A percentile compares a stretch with the other conserved stretches of the same genome.
Evolutionary conservation across 2,888 invertebrate genomes (phyloP).

Genomic region (Cerceris ruficornis): DNA sequence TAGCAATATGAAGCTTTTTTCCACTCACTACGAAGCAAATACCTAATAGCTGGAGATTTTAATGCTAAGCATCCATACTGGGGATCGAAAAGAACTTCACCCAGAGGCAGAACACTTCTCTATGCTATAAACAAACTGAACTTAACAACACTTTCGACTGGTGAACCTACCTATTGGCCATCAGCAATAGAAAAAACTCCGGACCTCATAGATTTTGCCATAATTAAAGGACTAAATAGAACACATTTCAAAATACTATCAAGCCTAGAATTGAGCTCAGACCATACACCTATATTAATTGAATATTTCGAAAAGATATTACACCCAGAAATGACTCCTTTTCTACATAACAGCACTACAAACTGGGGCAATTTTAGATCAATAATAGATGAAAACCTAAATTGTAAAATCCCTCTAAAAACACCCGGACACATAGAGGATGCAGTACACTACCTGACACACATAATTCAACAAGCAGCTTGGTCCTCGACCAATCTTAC

Average conservation of each 20-base stretch:
- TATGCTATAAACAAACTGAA: not conserved
- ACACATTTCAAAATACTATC: not conserved
- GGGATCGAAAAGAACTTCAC: slow-evolving; percentile 54
- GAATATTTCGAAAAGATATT: not conserved
- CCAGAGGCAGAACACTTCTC: slow-evolving; percentile 30
- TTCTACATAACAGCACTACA: not conserved
- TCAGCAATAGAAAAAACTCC: not conserved
- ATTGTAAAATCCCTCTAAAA: not conserved
- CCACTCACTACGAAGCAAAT: slow-evolving; percentile 46
- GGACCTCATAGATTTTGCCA: slow-evolving; percentile 11
- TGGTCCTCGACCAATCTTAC: not conserved
- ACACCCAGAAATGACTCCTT: not conserved
- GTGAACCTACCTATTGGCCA: slow-evolving; percentile 2
- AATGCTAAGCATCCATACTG: slow-evolving; percentile 54
- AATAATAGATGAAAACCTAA: not conserved
- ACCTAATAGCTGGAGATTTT: slow-evolving; percentile 46
- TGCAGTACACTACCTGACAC: not conserved
- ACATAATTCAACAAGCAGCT: not conserved
- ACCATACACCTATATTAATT: not conserved
- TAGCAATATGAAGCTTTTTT: slow-evolving; percentile 45
- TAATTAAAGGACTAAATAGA: not conserved
- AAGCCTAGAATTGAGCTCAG: not conserved
- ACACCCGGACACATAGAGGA: not conserved
- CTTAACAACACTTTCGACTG: not conserved
- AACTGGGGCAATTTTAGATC: not conserved